These are phyloP conservation scores for Chaetogeoica ovagalla DNA, from an alignment of 2,888 invertebrate genomes.

Conservation along the genomic window DNA sequence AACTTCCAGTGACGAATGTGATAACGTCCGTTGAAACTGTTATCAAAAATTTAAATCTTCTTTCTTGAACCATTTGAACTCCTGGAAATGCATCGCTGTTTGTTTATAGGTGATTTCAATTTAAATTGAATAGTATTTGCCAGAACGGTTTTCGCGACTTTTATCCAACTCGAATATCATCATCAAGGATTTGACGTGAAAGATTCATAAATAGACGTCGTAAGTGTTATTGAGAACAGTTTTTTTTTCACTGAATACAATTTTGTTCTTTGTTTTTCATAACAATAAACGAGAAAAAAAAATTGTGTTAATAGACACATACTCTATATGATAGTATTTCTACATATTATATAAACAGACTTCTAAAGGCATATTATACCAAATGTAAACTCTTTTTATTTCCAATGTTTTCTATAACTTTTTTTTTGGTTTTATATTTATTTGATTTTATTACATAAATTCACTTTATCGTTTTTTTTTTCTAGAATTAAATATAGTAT, in stretches of 20 bases:
- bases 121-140: constrained; percentile 21
- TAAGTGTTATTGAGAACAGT: not conserved
- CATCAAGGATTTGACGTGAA: not conserved
- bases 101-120: constrained; percentile 28
- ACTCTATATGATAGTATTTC: too few relatives aligned
- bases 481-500: too few relatives aligned
- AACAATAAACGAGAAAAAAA: not conserved
- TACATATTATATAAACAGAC: too few relatives aligned
- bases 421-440: too few relatives aligned
- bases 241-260: not conserved
- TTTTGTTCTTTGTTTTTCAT: not conserved
- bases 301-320: too few relatives aligned
- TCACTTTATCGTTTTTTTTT: too few relatives aligned
- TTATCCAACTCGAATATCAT: constrained; percentile 16
- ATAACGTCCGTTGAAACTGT: constrained; percentile 6
- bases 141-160: not conserved
- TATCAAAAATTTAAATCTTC: constrained; percentile 36
- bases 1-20: not conserved
- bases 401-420: too few relatives aligned
- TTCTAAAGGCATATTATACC: too few relatives aligned
- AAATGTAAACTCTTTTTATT: too few relatives aligned
- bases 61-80: constrained; percentile 14
- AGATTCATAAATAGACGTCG: not conserved
- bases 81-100: constrained; percentile 15
- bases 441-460: too few relatives aligned